Percentiles rank a stretch among this genome's conserved stretches.
Conservation (phyloP, 1,140 invertebrate genomes). For the Drosophila sucinea region DNA sequence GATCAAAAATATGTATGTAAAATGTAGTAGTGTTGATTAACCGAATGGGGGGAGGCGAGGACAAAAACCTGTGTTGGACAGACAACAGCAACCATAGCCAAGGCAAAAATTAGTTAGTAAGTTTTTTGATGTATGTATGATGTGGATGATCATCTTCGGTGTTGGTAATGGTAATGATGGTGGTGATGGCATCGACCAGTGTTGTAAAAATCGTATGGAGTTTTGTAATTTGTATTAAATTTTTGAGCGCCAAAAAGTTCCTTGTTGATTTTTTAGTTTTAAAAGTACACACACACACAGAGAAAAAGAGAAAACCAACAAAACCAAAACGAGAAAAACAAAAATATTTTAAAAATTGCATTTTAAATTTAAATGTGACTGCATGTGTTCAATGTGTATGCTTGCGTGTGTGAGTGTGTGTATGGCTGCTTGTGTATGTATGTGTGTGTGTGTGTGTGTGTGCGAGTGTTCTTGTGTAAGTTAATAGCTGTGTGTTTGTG, state of each 20-base stretch:
- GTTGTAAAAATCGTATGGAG: slow-evolving; percentile 64
- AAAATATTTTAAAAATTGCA: slow-evolving; percentile 77
- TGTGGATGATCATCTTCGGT: slow-evolving; percentile 29
- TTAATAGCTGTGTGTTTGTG: slow-evolving; percentile 29
- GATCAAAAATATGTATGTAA: slow-evolving; percentile 77
- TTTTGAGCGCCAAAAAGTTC: slow-evolving; percentile 81
- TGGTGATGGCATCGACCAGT: slow-evolving; percentile 38
- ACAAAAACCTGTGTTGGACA: slow-evolving; percentile 32
- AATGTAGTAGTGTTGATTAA: slow-evolving; percentile 58
- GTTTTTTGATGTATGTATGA: slow-evolving; percentile 54
- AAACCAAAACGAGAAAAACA: slow-evolving; percentile 36
- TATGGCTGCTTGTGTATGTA: not conserved
- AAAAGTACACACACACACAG: slow-evolving; percentile 61
- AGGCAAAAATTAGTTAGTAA: slow-evolving; percentile 50
- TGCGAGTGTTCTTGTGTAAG: slow-evolving; percentile 16
- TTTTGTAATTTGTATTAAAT: slow-evolving; percentile 78
- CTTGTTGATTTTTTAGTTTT: slow-evolving; percentile 81
- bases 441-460: slow-evolving; percentile 30
- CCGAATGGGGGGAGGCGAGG: slow-evolving; percentile 18
- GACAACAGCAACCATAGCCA: not conserved
- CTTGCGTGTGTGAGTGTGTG: slow-evolving; percentile 30
- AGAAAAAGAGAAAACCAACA: slow-evolving; percentile 23
- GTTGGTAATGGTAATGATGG: slow-evolving; percentile 10
- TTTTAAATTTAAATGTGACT: slow-evolving; percentile 77
- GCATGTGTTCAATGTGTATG: slow-evolving; percentile 66